Evolutionary conservation across 2,888 invertebrate species (phyloP).

Genomic region (Trachelus troglodyta): DNA sequence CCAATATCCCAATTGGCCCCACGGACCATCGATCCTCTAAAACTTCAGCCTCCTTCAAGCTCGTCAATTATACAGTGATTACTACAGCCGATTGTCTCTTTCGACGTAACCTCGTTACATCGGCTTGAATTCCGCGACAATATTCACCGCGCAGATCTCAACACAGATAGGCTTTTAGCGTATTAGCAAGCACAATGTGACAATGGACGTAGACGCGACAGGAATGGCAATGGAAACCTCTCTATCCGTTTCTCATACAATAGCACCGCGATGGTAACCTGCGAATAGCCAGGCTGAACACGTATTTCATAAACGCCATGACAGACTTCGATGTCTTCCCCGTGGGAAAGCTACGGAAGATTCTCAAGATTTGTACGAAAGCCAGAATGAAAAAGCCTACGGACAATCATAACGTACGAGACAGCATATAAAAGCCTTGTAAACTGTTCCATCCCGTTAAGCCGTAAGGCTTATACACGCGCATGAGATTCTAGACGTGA

Average conservation of each 20-base stretch:
- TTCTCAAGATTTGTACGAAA: neutral
- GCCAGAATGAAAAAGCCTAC: neutral
- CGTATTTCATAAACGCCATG: slow-evolving; percentile 60
- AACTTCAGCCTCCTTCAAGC: neutral
- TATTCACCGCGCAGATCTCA: slow-evolving; percentile 62
- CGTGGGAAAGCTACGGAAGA: slow-evolving; percentile 26
- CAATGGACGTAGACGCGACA: slow-evolving; percentile 62
- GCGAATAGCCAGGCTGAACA: slow-evolving; percentile 56
- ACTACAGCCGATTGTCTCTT: slow-evolving; percentile 61
- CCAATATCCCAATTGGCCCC: neutral
- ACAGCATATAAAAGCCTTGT: neutral
- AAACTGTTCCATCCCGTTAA: neutral
- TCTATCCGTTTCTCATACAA: slow-evolving; percentile 59
- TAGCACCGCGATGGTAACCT: slow-evolving; percentile 32
- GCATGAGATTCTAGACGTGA: slow-evolving; percentile 7
- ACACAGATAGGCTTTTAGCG: slow-evolving; percentile 67
- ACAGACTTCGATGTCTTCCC: slow-evolving; percentile 2
- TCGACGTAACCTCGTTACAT: slow-evolving; percentile 60
- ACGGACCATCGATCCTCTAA: neutral
- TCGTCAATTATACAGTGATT: slow-evolving; percentile 59
- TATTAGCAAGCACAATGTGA: slow-evolving; percentile 65
- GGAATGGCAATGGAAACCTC: slow-evolving; percentile 61
- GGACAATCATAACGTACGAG: slow-evolving; percentile 20
- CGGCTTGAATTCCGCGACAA: slow-evolving; percentile 59
- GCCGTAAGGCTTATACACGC: neutral